Percentiles rank a stretch among this genome's conserved stretches.
Conservation (phyloP, 2,113 vertebrate genomes). For the Tonatia bakeri region DNA sequence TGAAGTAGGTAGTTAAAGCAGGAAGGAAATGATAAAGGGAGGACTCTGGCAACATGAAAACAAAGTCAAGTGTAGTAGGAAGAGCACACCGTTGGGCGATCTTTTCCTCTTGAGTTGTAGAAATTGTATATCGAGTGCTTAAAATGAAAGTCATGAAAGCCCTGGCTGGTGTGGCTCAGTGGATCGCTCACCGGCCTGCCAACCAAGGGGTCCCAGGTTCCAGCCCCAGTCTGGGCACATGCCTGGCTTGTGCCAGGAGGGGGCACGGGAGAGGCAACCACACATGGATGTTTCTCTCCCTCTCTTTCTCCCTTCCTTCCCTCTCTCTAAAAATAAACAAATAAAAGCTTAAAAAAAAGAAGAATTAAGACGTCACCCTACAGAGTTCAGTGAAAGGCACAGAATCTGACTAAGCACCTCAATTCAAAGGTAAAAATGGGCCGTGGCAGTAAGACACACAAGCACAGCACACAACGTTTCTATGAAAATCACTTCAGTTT, state of each 20-base stretch:
- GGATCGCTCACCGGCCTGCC: too few species aligned
- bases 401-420: neutral
- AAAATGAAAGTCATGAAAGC: neutral
- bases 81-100: neutral
- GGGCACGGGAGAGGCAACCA: too few species aligned
- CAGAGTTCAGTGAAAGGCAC: neutral
- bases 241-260: too few species aligned
- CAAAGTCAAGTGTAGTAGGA: neutral
- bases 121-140: neutral
- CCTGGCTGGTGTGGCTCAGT: too few species aligned
- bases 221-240: too few species aligned
- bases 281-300: too few species aligned
- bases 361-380: neutral
- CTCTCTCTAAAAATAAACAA: too few species aligned
- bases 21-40: neutral
- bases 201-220: too few species aligned
- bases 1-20: neutral
- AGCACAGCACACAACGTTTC: neutral
- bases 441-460: neutral
- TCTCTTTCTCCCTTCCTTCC: too few species aligned
- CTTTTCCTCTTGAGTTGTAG: neutral
- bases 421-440: neutral
- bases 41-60: neutral
- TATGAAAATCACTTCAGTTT: neutral
- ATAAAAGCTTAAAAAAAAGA: neutral